These are phyloP conservation scores for Hiodon alosoides DNA, from an alignment of 2,113 vertebrate genomes.

Conservation along the genomic window DNA sequence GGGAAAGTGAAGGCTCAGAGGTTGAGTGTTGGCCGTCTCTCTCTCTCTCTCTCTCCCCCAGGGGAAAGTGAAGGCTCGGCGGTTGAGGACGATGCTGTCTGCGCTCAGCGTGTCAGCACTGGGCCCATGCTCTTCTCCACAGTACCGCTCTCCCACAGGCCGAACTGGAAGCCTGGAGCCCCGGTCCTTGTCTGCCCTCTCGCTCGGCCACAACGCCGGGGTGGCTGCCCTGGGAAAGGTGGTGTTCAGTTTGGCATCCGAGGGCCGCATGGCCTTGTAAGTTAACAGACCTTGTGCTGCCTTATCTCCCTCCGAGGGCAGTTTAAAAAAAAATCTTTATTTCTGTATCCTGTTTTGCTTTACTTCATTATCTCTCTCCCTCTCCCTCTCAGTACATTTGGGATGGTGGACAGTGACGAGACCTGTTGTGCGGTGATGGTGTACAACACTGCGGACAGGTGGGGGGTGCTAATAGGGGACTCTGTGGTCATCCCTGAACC, in stretches of 20 bases:
- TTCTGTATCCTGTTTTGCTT: not conserved
- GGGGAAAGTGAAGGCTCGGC: slow-evolving; percentile 82
- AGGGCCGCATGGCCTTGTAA: slow-evolving; percentile 85
- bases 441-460: slow-evolving; percentile 82
- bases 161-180: slow-evolving; percentile 63
- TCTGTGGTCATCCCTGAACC: slow-evolving; percentile 83
- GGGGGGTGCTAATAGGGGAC: slow-evolving; percentile 86
- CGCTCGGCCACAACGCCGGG: slow-evolving; percentile 65
- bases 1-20: not conserved
- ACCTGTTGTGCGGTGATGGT: slow-evolving; percentile 79
- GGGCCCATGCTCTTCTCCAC: slow-evolving; percentile 71
- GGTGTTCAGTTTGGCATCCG: slow-evolving; percentile 80
- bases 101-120: slow-evolving; percentile 64
- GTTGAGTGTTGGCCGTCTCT: too few relatives aligned
- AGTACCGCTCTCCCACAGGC: slow-evolving; percentile 67
- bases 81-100: slow-evolving; percentile 74
- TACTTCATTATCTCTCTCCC: not conserved
- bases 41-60: slow-evolving; percentile 34
- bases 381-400: slow-evolving; percentile 68
- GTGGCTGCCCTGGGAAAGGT: slow-evolving; percentile 79
- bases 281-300: slow-evolving; percentile 38
- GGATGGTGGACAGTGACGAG: slow-evolving; percentile 78
- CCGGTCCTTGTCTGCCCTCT: slow-evolving; percentile 55
- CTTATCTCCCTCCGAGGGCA: not conserved
- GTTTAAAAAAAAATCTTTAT: not conserved